A percentile compares a stretch with the other conserved stretches of the same genome.
Evolutionary conservation across 2,113 vertebrate species (phyloP).

Genomic region (Dipodomys ordii): DNA sequence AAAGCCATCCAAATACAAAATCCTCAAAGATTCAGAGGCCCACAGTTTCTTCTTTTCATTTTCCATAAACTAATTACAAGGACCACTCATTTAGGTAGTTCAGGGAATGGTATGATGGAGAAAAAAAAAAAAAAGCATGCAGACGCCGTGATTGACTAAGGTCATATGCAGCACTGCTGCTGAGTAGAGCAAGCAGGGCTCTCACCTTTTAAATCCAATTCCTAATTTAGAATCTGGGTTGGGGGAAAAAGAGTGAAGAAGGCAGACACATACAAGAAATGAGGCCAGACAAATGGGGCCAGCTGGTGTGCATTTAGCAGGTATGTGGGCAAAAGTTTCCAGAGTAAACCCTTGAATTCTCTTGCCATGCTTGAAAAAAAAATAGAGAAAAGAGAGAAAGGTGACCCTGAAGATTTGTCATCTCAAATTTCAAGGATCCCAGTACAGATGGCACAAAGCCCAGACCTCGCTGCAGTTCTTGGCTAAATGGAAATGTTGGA

Average conservation of each 20-base stretch:
- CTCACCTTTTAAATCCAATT: background rate
- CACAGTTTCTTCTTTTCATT: background rate
- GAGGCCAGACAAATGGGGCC: background rate
- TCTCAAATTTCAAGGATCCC: slow-evolving; percentile 66
- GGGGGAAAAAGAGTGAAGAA: fast-evolving
- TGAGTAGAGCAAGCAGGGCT: background rate
- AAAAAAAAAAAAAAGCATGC: background rate
- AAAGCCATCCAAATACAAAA: background rate
- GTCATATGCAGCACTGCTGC: background rate
- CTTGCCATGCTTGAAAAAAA: background rate
- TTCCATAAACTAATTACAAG: background rate
- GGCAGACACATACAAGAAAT: background rate
- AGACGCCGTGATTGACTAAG: background rate
- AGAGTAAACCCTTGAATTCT: slow-evolving; percentile 45
- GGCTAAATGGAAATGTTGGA: slow-evolving; percentile 50
- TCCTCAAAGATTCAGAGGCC: background rate
- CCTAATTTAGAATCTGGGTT: background rate
- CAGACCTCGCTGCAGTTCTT: slow-evolving; percentile 57
- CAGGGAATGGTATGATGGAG: background rate
- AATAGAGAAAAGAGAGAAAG: slow-evolving; percentile 51
- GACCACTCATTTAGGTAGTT: background rate
- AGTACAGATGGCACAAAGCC: slow-evolving; percentile 57
- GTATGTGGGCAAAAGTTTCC: background rate
- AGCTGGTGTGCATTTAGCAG: slow-evolving; percentile 17
- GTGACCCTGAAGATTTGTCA: slow-evolving; percentile 77